Evolutionary conservation across 2,888 invertebrate genomes (phyloP), one percentile per base, ranked within the genome.

Genomic region (Eudemis profundana): DNA sequence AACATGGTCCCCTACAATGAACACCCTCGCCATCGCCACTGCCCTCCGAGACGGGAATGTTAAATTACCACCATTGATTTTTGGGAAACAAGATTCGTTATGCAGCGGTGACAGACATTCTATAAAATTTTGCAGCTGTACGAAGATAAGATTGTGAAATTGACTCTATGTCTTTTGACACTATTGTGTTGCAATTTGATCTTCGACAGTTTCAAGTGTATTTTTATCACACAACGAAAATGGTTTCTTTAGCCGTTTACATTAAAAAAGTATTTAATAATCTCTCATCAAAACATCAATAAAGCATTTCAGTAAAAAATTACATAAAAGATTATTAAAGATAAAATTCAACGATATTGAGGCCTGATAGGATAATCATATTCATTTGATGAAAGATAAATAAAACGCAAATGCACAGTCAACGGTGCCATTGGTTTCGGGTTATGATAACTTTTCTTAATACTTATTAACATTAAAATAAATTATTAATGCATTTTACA

Each of bases 41-140:
- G 70, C 69, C 67, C 66, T 68, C 68, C 71, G 78, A 74, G 78
- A 77, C 70, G 72, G 75, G 82, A 84, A 84, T 82, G 78, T 77
- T 77, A 75, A 85, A 81, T 82, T 80, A 66, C 59, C 71, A 44
- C 69, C 78, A 83, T 84, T 79, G 82, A 80, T 83, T 84, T 82
- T 81, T 66, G 62, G 56, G 44, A 29, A 46, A 54, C 54, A 4
- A 3, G 12, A n/a, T 12, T 7, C 17, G n/a, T 17, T 12, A 19
- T 17, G 49, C 14, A 15, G 10, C 29, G 53, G 15, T 40, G 33
- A 59, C n/a, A 19, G 14, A 51, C 36, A 51, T 29, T 15, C 17
- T 5, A 7, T 44, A 23, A 46, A 38, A 60, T 60, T 60, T 27
- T 38, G 17, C 21, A 19, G 38, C 19, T 44, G 33, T 14, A 56